Evolutionary conservation across 2,888 invertebrate species (phyloP), one percentile per base, ranked within the genome.

Genomic region (Acheta domesticus): DNA sequence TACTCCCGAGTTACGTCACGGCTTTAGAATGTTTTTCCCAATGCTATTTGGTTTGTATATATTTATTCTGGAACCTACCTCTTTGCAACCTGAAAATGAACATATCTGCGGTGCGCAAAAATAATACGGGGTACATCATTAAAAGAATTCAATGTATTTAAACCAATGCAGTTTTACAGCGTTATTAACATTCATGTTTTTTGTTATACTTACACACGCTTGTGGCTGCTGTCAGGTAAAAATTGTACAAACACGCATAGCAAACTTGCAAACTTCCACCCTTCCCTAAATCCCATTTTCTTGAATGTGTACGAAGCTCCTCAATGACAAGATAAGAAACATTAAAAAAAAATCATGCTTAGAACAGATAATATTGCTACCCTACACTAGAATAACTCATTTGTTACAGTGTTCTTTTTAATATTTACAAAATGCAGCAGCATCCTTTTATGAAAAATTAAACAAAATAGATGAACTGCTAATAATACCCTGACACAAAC

Each of bases 251-350:
- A 62, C 62, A 62, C 62, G n/a, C 62, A 4, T 62, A 62, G 62
- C 62, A 62, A 62, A 62, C 62, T 62, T 62, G 62, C 62, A 62
- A 62, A 62, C 62, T 62, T 62, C n/a, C 62, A 62, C 62, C 62
- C 62, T 62, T 62, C 62, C 62, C 62, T 62, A 62, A 62, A 62
- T 62, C 62, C 62, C 62, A 62, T n/a, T 62, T 5, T 19, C 62
- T 62, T 62, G 14, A 19, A 62, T 62, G n/a, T 62, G 36, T 36
- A 36, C 36, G 36, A 62, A 62, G 62, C 62, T 62, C n/a, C 14
- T 62, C 62, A n/a, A 62, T 8, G 62, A 62, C n/a, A n/a, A n/a
- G 62, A 19, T n/a, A 62, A 62, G n/a, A 62, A 62, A n/a, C 36
- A 36, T 36, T 62, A 19, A 14, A 62, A 62, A 62, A 62, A 19